Base-by-base conservation (phyloP, 1,140 invertebrate genomes). In the Diprion similis region DNA sequence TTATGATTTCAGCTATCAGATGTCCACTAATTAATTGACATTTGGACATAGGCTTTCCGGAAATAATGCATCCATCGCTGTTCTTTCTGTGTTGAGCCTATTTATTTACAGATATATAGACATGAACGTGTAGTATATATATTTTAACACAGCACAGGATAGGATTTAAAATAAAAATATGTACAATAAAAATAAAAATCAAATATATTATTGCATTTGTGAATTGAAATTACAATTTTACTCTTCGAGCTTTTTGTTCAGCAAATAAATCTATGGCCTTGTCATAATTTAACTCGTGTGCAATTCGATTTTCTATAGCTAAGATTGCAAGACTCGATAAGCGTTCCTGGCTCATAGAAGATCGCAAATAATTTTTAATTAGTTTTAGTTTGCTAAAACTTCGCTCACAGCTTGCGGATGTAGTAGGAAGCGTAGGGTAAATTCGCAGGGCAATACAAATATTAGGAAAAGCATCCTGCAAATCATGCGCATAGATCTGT, bases 371-470 rank as follows among this genome's bases (percentile, higher is more conserved):
- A 66, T 10, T 75, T 75, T 75, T 75, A 1, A 75, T 71, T 13
- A 69, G 51, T 72, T 75, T 75, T 66, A 72, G 67, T 66, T 75
- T 75, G 0, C 66, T 72, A 71, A 76, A 76, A 45, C 71, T 70
- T 46, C 71, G 13, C n/a, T 67, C 48, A 51, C 48, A 51, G 48
- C 9, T 10, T 15, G 48, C 48, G 9, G 48, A 51, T 10, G 48
- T 51, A 10, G 48, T 51, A 10, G 48, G 48, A 8, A 51, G 48
- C 8, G 48, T 51, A 15, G 15, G 9, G 48, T 51, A 51, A 51
- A 51, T 51, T 51, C 48, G 8, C 15, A 51, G 48, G 48, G 48
- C 48, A 10, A 15, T 51, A 15, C 48, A 51, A 15, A 51, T 8
- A 51, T 51, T 51, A 15, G 48, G 48, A 15, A 51, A 51, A 10